These are phyloP conservation scores for Drosophila tsacasi DNA, from an alignment of 1,140 invertebrate species.

Conservation along the genomic window DNA sequence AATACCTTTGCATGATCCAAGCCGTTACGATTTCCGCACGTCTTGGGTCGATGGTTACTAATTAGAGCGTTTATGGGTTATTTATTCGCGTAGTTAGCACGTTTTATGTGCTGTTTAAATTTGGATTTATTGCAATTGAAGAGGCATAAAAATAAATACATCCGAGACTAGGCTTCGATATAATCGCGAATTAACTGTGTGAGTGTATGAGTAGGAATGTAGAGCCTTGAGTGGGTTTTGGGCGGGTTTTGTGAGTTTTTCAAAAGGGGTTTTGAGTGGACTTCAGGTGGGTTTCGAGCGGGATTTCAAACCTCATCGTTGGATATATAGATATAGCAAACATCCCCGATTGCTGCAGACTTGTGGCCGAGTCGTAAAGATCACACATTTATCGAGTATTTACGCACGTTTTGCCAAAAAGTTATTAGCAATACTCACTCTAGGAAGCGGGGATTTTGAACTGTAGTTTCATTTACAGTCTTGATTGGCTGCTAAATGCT, in stretches of 20 bases:
- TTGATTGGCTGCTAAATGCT: slow-evolving; percentile 6
- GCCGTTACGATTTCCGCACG: slow-evolving; percentile 43
- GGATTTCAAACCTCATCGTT: slow-evolving; percentile 12
- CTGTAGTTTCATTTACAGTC: background rate
- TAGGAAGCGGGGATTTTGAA: background rate
- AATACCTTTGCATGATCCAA: slow-evolving; percentile 26
- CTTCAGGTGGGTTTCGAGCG: background rate
- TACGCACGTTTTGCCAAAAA: slow-evolving; percentile 70
- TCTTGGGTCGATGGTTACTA: slow-evolving; percentile 69
- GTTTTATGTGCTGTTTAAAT: slow-evolving; percentile 77
- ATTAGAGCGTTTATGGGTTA: slow-evolving; percentile 78
- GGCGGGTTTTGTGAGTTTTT: background rate
- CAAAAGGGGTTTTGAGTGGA: slow-evolving; percentile 24
- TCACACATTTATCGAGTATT: slow-evolving; percentile 63
- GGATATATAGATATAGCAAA: background rate
- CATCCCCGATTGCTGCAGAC: slow-evolving; percentile 38
- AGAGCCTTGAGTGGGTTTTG: slow-evolving; percentile 10
- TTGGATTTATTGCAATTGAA: slow-evolving; percentile 77
- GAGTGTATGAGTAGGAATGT: slow-evolving; percentile 11
- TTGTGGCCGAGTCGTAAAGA: slow-evolving; percentile 64
- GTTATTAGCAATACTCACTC: background rate
- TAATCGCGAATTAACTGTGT: slow-evolving; percentile 7
- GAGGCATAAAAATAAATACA: slow-evolving; percentile 61
- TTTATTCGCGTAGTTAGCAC: slow-evolving; percentile 73
- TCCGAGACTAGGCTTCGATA: slow-evolving; percentile 36